These are phyloP conservation scores for Acrocera orbiculus DNA, from an alignment of 2,888 invertebrate genomes.

Conservation along the genomic window DNA sequence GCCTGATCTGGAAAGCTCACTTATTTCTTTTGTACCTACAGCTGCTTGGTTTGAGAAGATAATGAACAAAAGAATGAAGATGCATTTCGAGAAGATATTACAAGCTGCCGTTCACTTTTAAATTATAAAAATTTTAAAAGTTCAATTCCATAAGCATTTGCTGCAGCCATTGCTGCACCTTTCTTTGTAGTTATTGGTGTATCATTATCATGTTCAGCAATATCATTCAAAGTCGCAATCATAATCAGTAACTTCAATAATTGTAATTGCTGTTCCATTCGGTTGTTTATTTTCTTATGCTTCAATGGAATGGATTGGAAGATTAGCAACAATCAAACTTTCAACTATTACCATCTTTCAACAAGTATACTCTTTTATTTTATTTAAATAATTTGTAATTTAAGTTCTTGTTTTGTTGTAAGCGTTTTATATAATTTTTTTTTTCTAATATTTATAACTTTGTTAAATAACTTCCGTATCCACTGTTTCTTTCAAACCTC, in stretches of 20 bases:
- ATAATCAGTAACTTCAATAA: slow-evolving; percentile 38
- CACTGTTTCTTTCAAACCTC: no score
- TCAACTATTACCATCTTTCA: no score
- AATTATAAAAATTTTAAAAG: slow-evolving; percentile 29
- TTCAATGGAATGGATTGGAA: slow-evolving; percentile 37
- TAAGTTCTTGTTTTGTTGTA: no score
- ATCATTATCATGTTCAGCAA: slow-evolving; percentile 39
- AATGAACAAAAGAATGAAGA: slow-evolving; percentile 25
- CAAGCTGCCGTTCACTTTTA: slow-evolving; percentile 31
- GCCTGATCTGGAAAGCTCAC: no score
- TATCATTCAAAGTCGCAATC: slow-evolving; percentile 33
- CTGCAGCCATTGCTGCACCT: slow-evolving; percentile 36
- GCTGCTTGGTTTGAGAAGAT: no score
- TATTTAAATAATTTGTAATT: no score
- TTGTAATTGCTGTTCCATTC: slow-evolving; percentile 37
- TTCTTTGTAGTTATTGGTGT: slow-evolving; percentile 43
- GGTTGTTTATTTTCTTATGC: slow-evolving; percentile 37
- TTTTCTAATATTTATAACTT: no score
- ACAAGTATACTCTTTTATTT: no score
- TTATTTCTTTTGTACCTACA: no score
- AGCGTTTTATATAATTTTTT: no score
- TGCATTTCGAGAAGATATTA: slow-evolving; percentile 31
- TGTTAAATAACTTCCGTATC: no score
- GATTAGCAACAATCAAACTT: slow-evolving; percentile 39
- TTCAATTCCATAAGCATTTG: slow-evolving; percentile 31